These are phyloP conservation scores for Heliconius himera DNA, from an alignment of 1,140 invertebrate genomes.

Conservation along the genomic window DNA sequence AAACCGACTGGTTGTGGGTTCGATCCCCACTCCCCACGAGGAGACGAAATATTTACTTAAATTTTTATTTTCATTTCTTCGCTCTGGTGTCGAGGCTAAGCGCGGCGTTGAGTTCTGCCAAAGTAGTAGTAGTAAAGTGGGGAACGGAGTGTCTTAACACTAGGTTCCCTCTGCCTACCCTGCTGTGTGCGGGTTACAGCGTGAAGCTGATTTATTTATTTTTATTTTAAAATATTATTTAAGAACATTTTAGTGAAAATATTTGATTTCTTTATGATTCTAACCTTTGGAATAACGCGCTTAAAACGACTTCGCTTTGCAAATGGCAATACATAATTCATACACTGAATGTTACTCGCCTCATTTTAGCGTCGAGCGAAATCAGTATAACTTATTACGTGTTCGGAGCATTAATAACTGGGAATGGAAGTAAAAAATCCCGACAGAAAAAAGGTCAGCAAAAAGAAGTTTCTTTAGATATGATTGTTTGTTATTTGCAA, in stretches of 20 bases:
- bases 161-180: no score
- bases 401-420: slow-evolving; percentile 31
- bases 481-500: slow-evolving; percentile 8
- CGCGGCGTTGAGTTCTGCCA: no score
- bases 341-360: slow-evolving; percentile 40
- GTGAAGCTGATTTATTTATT: no score
- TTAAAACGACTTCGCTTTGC: slow-evolving; percentile 34
- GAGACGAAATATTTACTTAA: no score
- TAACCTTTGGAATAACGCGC: slow-evolving; percentile 31
- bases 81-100: no score
- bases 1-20: no score
- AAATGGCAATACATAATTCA: slow-evolving; percentile 42
- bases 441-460: slow-evolving; percentile 15
- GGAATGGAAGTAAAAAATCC: neutral
- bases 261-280: neutral
- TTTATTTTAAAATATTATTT: neutral
- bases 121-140: no score
- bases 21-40: no score
- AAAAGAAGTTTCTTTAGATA: slow-evolving; percentile 15
- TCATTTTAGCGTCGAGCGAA: slow-evolving; percentile 35
- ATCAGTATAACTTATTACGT: slow-evolving; percentile 41
- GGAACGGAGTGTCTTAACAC: no score
- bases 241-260: neutral
- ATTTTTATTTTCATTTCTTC: no score
- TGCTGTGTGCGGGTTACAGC: no score